A percentile compares a stretch with the other conserved stretches of the same genome.
phyloP scores from a whole-genome alignment of 2,888 invertebrate genomes.

The Drosophila bunnanda region DNA sequence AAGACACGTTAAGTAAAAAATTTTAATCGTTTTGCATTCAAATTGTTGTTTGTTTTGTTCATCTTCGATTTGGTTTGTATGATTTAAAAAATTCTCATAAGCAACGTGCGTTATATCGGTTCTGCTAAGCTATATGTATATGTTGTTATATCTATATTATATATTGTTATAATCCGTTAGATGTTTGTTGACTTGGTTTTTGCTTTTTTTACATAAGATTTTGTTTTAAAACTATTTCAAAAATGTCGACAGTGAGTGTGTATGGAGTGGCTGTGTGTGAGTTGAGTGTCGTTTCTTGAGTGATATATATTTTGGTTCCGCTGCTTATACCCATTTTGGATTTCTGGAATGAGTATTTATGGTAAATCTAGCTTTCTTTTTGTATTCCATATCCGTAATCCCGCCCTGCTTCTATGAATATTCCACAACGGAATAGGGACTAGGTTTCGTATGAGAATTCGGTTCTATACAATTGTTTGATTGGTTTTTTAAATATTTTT shows the following conservation, averaged over 20 bases:
- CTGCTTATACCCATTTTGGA: conserved; percentile 29
- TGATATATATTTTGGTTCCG: conserved; percentile 37
- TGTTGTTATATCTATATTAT: conserved; percentile 51
- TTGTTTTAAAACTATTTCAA: conserved; percentile 72
- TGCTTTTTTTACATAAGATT: conserved; percentile 61
- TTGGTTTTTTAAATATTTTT: conserved; percentile 28
- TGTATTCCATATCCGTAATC: conserved; percentile 3
- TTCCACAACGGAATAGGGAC: conserved; percentile 20
- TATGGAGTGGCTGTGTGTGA: conserved; percentile 19
- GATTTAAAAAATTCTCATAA: conserved; percentile 78
- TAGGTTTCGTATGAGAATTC: conserved; percentile 1
- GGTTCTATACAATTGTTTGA: conserved; percentile 63
- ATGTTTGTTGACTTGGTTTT: conserved; percentile 36
- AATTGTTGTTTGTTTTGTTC: conserved; percentile 42
- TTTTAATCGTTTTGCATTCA: conserved; percentile 69
- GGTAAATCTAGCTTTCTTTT: conserved; percentile 37
- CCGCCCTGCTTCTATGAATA: conserved; percentile 42
- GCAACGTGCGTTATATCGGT: conserved; percentile 78
- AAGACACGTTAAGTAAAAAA: conserved; percentile 79
- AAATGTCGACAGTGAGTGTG: conserved; percentile 45
- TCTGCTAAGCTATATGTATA: conserved; percentile 74
- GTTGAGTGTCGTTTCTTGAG: conserved; percentile 7
- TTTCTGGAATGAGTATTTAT: conserved; percentile 27
- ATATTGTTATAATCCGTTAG: conserved; percentile 69
- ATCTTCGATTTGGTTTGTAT: conserved; percentile 51